Evolutionary conservation across 2,113 vertebrate genomes (phyloP), one percentile per base, ranked within the genome.

Genomic region (Larimichthys crocea): DNA sequence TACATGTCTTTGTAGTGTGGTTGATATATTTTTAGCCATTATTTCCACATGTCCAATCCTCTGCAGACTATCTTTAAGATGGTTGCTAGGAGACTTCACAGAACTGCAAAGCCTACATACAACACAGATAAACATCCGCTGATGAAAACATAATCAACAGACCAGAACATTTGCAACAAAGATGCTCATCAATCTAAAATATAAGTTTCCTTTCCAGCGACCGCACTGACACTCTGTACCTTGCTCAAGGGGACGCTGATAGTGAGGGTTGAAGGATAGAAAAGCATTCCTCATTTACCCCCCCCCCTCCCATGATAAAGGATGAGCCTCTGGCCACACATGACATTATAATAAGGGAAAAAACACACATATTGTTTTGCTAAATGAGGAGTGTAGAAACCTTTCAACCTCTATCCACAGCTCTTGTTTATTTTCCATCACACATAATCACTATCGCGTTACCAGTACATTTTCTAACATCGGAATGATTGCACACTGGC

Each of bases 71-170:
- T 72, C 73, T 78, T 80, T 76, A 50, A 72, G 48, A 77, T 22
- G 69, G 90, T 91, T 91, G 91, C 89, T 90, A 89, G 72, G 90
- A 88, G 85, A 91, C 64, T 7, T 46, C 48, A 20, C 57, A 16
- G 73, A 49, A 31, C 53, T 61, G 76, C 64, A 61, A 59, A 87
- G 77, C 82, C 80, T 31, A 31, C 72, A 69, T 61, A 63, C 57
- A 35, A 66, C 55, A 35, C 71, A 70, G 67, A 78, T 40, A 57
- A 85, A 77, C 72, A 84, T 77, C 67, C 15, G 5, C 55, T 19
- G 61, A 76, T 65, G 53, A 69, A 57, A 71, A 79, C 59, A 74
- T 52, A 62, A 53, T 60, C 60, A 74, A 15, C 46, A 59, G 50
- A 53, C 62, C 1, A 52, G 35, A 52, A 57, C 8, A 11, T 26